phyloP scores from a whole-genome alignment of 2,888 invertebrate genomes.

The Oligia fasciuncula region DNA sequence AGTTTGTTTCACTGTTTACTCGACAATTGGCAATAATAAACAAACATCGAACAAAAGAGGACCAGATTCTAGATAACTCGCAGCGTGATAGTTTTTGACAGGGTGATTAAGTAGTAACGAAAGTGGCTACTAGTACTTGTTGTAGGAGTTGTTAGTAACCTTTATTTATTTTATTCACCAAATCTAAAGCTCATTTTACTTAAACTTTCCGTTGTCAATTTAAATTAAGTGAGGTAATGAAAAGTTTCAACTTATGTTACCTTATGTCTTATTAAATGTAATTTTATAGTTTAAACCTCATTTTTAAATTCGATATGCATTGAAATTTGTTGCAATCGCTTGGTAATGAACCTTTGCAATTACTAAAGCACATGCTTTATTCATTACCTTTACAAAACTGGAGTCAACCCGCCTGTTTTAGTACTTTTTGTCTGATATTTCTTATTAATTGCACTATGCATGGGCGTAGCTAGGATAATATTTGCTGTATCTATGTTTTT shows the following conservation, averaged over 20 bases:
- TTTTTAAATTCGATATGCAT: background rate
- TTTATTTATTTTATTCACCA: background rate
- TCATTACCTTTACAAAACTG: background rate
- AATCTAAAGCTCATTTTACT: background rate
- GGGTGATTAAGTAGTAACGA: background rate
- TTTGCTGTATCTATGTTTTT: background rate
- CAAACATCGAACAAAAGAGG: conserved; percentile 5
- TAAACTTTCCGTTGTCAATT: background rate
- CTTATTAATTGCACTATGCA: background rate
- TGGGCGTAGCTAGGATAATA: background rate
- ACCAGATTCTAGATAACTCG: background rate
- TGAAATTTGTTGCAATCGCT: conserved; percentile 3
- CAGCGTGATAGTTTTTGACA: background rate
- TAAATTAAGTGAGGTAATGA: too few relatives aligned
- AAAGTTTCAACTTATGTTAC: background rate
- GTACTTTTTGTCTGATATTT: conserved; percentile 14
- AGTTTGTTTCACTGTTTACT: background rate
- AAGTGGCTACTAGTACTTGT: background rate
- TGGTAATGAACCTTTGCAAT: background rate
- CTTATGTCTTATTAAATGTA: background rate
- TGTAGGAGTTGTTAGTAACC: background rate
- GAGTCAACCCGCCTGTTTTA: background rate
- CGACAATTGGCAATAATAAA: conserved; percentile 4
- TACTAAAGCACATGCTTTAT: background rate
- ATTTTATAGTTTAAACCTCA: background rate